A percentile compares a stretch with the other conserved stretches of the same genome.
Evolutionary conservation across 2,888 invertebrate genomes (phyloP).

Genomic region (Eupithecia dodoneata): DNA sequence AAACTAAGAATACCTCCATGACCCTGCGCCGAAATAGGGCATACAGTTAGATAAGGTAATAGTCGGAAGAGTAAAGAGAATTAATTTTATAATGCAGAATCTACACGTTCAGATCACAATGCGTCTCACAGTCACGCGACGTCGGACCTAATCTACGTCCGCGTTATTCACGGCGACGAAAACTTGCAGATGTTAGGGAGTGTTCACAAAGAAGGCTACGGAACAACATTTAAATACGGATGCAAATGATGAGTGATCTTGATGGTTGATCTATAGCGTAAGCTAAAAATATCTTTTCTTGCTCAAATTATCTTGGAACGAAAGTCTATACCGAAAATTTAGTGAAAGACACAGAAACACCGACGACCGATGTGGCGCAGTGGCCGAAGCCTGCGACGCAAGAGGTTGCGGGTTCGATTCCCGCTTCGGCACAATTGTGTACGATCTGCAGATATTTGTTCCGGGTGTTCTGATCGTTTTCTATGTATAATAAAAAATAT

Average conservation of each 20-base stretch:
- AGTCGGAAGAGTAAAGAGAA: too few relatives aligned
- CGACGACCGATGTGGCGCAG: too few relatives aligned
- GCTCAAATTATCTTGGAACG: not conserved
- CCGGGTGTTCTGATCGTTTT: too few relatives aligned
- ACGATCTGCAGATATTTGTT: too few relatives aligned
- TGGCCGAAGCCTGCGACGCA: too few relatives aligned
- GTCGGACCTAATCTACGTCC: slow-evolving; percentile 59
- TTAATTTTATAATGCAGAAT: slow-evolving; percentile 15
- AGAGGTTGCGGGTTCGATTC: too few relatives aligned
- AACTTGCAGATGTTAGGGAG: slow-evolving; percentile 62
- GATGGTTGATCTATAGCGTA: not conserved
- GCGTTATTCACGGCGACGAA: slow-evolving; percentile 56
- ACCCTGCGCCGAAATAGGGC: too few relatives aligned
- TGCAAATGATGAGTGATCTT: not conserved
- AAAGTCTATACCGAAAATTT: not conserved
- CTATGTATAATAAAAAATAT: too few relatives aligned
- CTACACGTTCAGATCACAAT: slow-evolving; percentile 38
- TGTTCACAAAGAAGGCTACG: not conserved
- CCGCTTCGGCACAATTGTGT: too few relatives aligned
- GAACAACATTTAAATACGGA: not conserved
- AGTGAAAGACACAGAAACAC: too few relatives aligned
- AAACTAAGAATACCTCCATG: too few relatives aligned
- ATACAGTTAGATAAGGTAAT: too few relatives aligned
- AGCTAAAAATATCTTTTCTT: not conserved
- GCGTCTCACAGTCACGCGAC: slow-evolving; percentile 31